A percentile compares a stretch with the other conserved stretches of the same genome.
phyloP scores from a whole-genome alignment of 2,888 invertebrate species.

The Pheosia tremula region DNA sequence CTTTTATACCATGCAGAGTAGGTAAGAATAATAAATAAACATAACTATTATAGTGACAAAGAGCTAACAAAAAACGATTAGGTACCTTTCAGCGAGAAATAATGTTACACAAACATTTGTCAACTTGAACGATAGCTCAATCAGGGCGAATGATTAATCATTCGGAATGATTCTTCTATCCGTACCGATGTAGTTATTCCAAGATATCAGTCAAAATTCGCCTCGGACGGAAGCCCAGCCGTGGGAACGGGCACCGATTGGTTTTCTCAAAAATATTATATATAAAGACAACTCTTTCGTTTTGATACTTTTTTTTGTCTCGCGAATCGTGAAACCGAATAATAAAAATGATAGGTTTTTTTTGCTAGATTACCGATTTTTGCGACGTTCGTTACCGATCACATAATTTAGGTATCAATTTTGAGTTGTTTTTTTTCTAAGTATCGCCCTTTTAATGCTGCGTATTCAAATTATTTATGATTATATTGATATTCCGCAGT shows the following conservation, averaged over 20 bases:
- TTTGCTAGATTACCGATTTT: constrained; percentile 18
- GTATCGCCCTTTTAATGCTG: neutral
- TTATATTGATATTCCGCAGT: neutral
- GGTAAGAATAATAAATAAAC: neutral
- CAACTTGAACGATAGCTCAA: constrained; percentile 31
- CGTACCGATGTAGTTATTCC: constrained; percentile 68
- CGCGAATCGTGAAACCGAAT: constrained; percentile 45
- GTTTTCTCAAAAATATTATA: constrained; percentile 78
- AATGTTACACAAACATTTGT: constrained; percentile 5
- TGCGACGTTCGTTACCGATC: constrained; percentile 6
- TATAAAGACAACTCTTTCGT: constrained; percentile 60
- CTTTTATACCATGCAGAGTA: neutral
- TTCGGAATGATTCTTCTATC: constrained; percentile 53
- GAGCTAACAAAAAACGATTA: neutral
- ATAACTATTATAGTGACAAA: neutral
- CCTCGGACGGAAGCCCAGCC: constrained; percentile 77
- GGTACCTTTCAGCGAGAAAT: neutral
- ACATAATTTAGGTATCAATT: constrained; percentile 1
- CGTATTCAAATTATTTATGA: neutral
- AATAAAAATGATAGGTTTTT: constrained; percentile 40
- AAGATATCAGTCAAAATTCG: constrained; percentile 83
- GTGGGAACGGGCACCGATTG: constrained; percentile 74
- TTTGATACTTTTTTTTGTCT: constrained; percentile 44
- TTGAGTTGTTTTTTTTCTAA: too few species aligned
- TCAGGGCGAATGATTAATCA: constrained; percentile 41